Percentiles rank a stretch among this genome's conserved stretches.
Evolutionary conservation across 2,113 vertebrate species (phyloP).

Genomic region (Rhabdomys dilectus): DNA sequence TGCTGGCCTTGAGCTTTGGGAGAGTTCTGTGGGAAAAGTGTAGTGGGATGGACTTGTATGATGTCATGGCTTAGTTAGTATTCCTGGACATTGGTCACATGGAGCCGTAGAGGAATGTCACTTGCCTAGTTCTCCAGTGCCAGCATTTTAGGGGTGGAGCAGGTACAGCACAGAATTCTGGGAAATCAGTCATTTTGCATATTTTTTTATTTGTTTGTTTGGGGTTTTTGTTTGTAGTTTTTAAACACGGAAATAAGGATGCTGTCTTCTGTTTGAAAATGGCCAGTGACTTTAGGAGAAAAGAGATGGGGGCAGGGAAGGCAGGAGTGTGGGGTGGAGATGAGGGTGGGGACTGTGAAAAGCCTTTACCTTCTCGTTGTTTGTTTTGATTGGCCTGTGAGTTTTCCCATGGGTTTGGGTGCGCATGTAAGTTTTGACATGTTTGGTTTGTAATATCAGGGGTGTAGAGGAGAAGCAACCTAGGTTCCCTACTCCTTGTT

Average conservation of each 20-base stretch:
- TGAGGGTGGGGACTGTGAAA: no score
- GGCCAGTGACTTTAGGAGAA: neutral
- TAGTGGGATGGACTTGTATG: neutral
- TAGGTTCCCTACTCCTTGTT: neutral
- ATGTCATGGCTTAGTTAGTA: neutral
- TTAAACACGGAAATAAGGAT: neutral
- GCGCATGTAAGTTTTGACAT: neutral
- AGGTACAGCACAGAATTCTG: neutral
- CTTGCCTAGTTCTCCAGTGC: neutral
- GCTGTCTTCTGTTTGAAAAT: slow-evolving; percentile 12
- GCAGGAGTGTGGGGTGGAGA: no score
- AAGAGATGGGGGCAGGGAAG: no score
- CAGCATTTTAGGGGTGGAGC: no score
- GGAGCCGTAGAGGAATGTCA: neutral
- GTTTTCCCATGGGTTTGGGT: neutral
- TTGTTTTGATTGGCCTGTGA: neutral
- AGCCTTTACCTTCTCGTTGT: neutral
- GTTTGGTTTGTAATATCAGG: neutral
- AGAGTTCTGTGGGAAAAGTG: neutral
- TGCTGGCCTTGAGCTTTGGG: neutral
- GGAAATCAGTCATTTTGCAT: neutral
- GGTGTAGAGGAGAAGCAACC: neutral
- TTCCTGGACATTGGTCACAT: neutral
- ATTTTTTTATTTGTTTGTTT: neutral
- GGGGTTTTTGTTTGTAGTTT: neutral